Base-by-base conservation (phyloP, 2,113 vertebrate species). In the Xiphophorus maculatus region DNA sequence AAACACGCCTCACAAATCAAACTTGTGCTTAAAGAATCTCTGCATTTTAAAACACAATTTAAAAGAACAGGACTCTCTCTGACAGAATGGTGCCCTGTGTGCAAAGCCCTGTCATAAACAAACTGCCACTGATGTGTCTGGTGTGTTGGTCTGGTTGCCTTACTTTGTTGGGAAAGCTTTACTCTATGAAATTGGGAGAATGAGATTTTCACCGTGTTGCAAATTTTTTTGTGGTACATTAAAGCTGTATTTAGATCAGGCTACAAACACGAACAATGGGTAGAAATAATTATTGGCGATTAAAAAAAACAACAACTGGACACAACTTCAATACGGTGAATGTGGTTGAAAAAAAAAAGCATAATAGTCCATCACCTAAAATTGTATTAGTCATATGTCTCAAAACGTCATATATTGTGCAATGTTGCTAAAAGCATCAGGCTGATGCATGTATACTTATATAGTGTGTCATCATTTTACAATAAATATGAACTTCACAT, bases 381-480 rank as follows among this genome's bases (percentile, higher is more conserved):
- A 19, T 48, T 48, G 44, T 19, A 48, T 19, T 48, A 48, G 17
- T 48, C 44, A 48, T 1, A 48, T 5, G 5, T 48, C 5, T 48
- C 44, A 48, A 17, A 48, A 48, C 14, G 0, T 5, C 44, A 48
- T 19, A 71, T 63, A 74, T 77, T 44, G 14, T 29, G 30, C 15
- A 30, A 15, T 42, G 65, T 7, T 63, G 35, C 15, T 27, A n/a
- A 77, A 60, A 62, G 5, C 44, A 30, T 60, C 68, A 66, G 1
- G 13, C 17, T 77, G 73, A 74, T 44, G 35, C 32, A 42, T 42
- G 14, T 15, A 71, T 33, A 54, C 28, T 73, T 32, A 77, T 48
- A 75, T 28, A 64, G 37, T 69, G 44, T 76, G 66, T 83, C 72
- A 83, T 28, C 4, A 5, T 77, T 71, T 79, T 72, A 71, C 67